Base-by-base conservation (phyloP, 2,113 vertebrate species). In the Lasiurus borealis region DNA sequence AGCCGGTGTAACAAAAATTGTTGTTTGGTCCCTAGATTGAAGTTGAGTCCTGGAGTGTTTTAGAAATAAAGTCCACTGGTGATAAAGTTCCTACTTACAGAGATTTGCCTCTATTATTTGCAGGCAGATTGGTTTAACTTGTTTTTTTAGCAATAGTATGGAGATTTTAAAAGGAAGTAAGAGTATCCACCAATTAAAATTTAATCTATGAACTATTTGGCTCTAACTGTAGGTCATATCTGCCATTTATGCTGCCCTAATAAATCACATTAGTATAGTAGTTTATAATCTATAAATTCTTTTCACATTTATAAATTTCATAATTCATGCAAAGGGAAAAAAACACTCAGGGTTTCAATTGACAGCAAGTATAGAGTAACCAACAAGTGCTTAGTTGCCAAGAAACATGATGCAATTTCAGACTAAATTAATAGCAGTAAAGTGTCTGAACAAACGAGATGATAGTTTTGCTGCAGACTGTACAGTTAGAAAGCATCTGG, bases 281-380 rank as follows among this genome's bases (percentile, higher is more conserved):
- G 36, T 88, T 94, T 80, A n/a, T 72, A 64, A 27, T 71, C 31
- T 77, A 77, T 71, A 86, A 73, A 77, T 44, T 93, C 19, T 18
- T 94, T 88, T 95, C 23, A 52, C 23, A 57, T 95, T 81, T 36
- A 78, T 62, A 91, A 23, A 82, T 96, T 93, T 89, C 7, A 54
- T 91, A 88, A 81, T 72, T 83, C 13, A 72, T 36, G 1, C 85
- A 16, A 40, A 44, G 44, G 13, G 5, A 44, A n/a, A 81, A 10
- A 86, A 69, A 3, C 12, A 57, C 19, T 57, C 14, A 23, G 19
- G n/a, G 15, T 75, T 93, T 93, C 66, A 92, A 59, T 27, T 71
- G 50, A 68, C 8, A 93, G 29, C 15, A 86, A 90, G 11, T 78
- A 72, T 77, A 73, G 69, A 89, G 29, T 89, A 89, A 62, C 12